Evolutionary conservation across 2,113 vertebrate species (phyloP).

Genomic region (Labeo rohita): DNA sequence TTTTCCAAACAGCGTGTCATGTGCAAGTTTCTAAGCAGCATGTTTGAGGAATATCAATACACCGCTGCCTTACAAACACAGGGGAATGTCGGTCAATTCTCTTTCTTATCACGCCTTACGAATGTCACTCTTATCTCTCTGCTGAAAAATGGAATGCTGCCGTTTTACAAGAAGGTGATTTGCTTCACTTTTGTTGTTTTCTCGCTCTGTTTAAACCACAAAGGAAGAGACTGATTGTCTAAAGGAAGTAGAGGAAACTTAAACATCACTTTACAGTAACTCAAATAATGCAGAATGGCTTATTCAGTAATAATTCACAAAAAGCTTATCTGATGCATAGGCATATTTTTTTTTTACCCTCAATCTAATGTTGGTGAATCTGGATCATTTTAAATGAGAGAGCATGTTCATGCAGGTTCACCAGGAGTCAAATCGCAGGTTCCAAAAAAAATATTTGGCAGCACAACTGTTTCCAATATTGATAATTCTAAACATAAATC

Average conservation of each 20-base stretch:
- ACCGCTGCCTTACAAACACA: background rate
- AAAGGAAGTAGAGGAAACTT: conserved; percentile 28
- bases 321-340: background rate
- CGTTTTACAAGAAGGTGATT: conserved; percentile 6
- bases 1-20: background rate
- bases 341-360: background rate
- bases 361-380: background rate
- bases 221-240: conserved; percentile 15
- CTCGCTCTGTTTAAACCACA: conserved; percentile 21
- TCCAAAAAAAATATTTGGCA: too few relatives aligned
- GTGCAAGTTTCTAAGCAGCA: background rate
- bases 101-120: conserved; percentile 43
- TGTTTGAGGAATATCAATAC: background rate
- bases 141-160: conserved; percentile 34
- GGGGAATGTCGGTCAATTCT: conserved; percentile 25
- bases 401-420: background rate
- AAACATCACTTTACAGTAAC: conserved; percentile 33
- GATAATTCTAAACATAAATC: too few relatives aligned
- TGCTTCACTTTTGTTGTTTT: conserved; percentile 12
- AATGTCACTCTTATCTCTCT: conserved; percentile 44
- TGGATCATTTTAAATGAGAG: background rate
- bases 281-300: background rate
- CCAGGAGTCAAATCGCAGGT: too few relatives aligned
- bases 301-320: background rate
- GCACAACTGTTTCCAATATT: too few relatives aligned